Evolutionary conservation across 2,797 vertebrate species (phyloP).

Genomic region (Enteromius viviparus): DNA sequence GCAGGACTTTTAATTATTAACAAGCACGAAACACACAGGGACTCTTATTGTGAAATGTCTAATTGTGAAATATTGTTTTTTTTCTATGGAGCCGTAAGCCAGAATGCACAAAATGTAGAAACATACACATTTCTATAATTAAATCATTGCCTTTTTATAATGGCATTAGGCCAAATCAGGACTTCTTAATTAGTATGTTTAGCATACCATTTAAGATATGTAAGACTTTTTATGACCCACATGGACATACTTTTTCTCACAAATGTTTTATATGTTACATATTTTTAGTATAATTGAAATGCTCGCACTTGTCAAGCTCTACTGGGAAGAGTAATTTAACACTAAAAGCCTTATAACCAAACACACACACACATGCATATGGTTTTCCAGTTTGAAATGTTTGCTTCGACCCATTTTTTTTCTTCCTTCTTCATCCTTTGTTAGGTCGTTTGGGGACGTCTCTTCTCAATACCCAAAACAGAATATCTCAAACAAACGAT

Average conservation of each 20-base stretch:
- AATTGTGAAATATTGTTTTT: too few relatives aligned
- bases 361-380: not conserved
- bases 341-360: not conserved
- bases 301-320: not conserved
- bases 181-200: not conserved
- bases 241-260: not conserved
- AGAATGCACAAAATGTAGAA: not conserved
- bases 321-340: not conserved
- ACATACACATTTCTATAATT: not conserved
- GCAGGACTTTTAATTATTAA: not conserved
- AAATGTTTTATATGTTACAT: not conserved
- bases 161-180: not conserved
- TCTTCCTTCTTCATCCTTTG: conserved; percentile 18
- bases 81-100: not conserved
- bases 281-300: not conserved
- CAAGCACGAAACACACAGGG: not conserved
- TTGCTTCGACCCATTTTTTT: conserved; percentile 23
- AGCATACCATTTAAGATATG: not conserved
- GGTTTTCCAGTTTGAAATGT: not conserved
- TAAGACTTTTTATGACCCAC: not conserved
- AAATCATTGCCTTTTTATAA: not conserved
- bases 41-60: not conserved
- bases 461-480: conserved; percentile 17
- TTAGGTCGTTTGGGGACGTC: conserved; percentile 20
- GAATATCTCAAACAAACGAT: conserved; percentile 45